Conservation (phyloP, 92 coral and sea anemone genomes). For the Diadumene lineata region DNA sequence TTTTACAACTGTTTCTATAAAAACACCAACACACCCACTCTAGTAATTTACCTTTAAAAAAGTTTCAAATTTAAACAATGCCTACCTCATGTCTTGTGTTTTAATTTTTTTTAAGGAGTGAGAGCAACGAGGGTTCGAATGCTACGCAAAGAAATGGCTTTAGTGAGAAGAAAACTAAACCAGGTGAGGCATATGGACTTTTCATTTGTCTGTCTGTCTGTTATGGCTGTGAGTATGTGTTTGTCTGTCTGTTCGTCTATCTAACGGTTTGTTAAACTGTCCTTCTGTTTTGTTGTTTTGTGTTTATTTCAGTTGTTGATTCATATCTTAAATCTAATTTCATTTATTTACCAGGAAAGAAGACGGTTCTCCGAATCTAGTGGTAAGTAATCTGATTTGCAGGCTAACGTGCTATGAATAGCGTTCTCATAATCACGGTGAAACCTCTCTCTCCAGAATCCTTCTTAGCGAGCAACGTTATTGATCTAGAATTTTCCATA, state of each 20-base stretch:
- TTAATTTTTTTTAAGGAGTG: constrained; percentile 59
- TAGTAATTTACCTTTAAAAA: too few relatives aligned
- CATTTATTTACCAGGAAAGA: constrained; percentile 51
- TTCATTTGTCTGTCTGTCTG: not conserved
- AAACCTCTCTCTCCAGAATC: too few relatives aligned
- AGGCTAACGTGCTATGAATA: too few relatives aligned
- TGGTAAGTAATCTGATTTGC: constrained; percentile 54
- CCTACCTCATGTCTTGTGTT: too few relatives aligned
- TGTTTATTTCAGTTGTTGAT: not conserved
- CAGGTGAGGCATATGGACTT: constrained; percentile 28
- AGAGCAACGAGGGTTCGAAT: constrained; percentile 88
- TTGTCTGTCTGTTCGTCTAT: not conserved
- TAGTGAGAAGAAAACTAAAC: constrained; percentile 82
- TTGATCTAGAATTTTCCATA: too few relatives aligned
- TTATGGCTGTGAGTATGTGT: not conserved
- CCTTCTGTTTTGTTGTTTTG: not conserved
- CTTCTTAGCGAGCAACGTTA: too few relatives aligned
- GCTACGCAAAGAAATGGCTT: constrained; percentile 86
- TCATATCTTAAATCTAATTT: not conserved
- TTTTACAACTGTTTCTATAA: too few relatives aligned
- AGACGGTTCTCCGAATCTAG: constrained; percentile 85
- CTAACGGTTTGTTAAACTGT: not conserved
- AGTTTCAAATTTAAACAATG: too few relatives aligned
- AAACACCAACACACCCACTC: too few relatives aligned
- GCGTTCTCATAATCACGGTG: too few relatives aligned